Conservation (phyloP, 2,797 vertebrate species). For the Phrynocephalus guinanensis region DNA sequence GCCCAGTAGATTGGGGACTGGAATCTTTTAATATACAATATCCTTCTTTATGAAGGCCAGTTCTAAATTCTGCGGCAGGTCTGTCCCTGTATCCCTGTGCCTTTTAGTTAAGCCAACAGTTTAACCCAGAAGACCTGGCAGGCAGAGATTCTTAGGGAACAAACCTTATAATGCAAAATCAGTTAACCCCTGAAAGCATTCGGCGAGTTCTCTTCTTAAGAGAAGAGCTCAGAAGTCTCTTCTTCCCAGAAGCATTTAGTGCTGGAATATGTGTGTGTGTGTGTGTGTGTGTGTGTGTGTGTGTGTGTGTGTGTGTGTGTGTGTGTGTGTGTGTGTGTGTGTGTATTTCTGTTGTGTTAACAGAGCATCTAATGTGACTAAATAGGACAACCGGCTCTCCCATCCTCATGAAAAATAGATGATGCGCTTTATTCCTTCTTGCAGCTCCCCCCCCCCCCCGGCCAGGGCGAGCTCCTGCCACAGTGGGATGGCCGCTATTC, state of each 20-base stretch:
- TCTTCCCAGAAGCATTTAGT: constrained; percentile 55
- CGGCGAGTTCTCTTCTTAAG: constrained; percentile 34
- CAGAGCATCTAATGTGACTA: constrained; percentile 83
- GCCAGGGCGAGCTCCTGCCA: constrained; percentile 29
- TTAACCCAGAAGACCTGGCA: not conserved
- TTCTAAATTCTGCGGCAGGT: not conserved
- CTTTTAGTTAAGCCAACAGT: constrained; percentile 6
- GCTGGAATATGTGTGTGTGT: not conserved
- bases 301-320: not conserved
- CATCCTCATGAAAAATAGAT: constrained; percentile 78
- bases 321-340: not conserved
- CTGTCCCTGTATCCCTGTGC: not conserved
- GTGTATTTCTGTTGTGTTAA: constrained; percentile 76
- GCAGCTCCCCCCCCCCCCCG: constrained; percentile 61
- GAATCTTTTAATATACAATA: not conserved
- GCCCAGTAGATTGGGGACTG: not conserved
- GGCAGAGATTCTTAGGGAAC: not conserved
- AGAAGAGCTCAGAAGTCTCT: constrained; percentile 39
- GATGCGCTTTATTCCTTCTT: constrained; percentile 68
- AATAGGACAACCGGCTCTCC: constrained; percentile 80
- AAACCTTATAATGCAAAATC: constrained; percentile 40
- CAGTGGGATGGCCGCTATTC: constrained; percentile 38
- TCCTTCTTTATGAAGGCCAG: not conserved
- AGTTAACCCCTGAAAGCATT: constrained; percentile 54
- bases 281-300: not conserved